Evolutionary conservation across 2,888 invertebrate genomes (phyloP), one percentile per base, ranked within the genome.

Genomic region (Pseudococcus jackbeardsleyi): DNA sequence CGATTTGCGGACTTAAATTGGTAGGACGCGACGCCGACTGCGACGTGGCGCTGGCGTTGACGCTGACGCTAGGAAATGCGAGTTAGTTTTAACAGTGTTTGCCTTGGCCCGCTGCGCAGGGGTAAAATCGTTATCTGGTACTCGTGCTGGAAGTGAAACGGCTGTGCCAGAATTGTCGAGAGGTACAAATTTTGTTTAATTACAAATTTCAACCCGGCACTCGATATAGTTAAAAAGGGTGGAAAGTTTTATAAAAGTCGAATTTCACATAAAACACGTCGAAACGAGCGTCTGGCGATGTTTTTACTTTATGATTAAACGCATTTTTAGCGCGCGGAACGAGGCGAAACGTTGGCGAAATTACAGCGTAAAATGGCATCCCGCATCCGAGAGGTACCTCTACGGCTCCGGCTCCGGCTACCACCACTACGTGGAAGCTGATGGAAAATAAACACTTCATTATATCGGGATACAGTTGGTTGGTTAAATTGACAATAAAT

Each of bases 361-460:
- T 64, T 64, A 64, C 19, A 64, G 19, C 64, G 64, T 64, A 64
- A 64, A 64, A 64, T 64, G 64, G 64, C 11, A 64, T 64, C 64
- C 64, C 19, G 22, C 9, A 46, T 8, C 9, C 12, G 50, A 50
- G 12, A 50, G 50, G 64, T 64, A 64, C 22, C 11, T 64, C 26
- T 33, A 33, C 26, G 26, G 26, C 26, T 33, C 1, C 26, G 26
- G 26, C 26, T 33, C 1, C 26, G 26, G 3, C 26, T 33, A 33
- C 26, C 26, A 33, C 26, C 26, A 33, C 26, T 33, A 33, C 26
- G 26, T 33, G 26, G 22, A 22, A 64, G 22, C 64, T 64, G 64
- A 64, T 64, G 64, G 64, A 64, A 64, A 64, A 64, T 64, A 64
- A 64, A 64, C 64, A 64, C 64, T 64, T 64, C 64, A 64, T 64